Evolutionary conservation across 1,140 invertebrate genomes (phyloP).

Genomic region (Callitettix versicolor): DNA sequence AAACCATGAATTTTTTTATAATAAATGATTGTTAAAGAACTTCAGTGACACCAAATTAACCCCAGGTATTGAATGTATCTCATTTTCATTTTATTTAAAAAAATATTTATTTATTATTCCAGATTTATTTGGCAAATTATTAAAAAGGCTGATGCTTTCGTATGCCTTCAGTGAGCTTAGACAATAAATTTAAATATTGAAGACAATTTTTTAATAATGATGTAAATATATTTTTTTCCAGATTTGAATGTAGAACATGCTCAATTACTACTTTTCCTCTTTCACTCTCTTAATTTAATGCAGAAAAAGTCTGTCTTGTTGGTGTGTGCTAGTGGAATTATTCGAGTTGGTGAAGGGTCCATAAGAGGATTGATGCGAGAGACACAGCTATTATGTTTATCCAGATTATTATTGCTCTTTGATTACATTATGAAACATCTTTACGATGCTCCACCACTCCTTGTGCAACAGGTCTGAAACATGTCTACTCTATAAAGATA

Average conservation of each 20-base stretch:
- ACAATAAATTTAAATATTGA: too few relatives aligned
- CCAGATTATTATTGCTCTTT: conserved; percentile 75
- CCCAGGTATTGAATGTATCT: too few relatives aligned
- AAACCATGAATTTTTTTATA: too few relatives aligned
- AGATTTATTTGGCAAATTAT: too few relatives aligned
- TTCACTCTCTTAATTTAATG: conserved; percentile 89
- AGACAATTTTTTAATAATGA: too few relatives aligned
- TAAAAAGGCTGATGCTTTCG: too few relatives aligned
- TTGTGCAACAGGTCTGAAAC: conserved; percentile 59
- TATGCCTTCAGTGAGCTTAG: too few relatives aligned
- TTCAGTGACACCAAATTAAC: too few relatives aligned
- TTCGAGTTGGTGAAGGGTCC: conserved; percentile 41
- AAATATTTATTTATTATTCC: too few relatives aligned
- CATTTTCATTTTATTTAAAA: too few relatives aligned
- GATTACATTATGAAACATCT: conserved; percentile 93
- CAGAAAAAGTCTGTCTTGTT: conserved; percentile 92
- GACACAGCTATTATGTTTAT: conserved; percentile 67
- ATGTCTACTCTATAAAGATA: too few relatives aligned
- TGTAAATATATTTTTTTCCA: conserved; percentile 34
- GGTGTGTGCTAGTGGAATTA: conserved; percentile 55
- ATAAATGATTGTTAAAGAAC: too few relatives aligned
- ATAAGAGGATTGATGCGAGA: conserved; percentile 37
- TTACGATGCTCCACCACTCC: conserved; percentile 71
- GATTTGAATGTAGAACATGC: conserved; percentile 94
- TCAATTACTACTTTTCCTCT: conserved; percentile 84